Evolutionary conservation across 1,140 invertebrate genomes (phyloP).

Genomic region (Riptortus pedestris): DNA sequence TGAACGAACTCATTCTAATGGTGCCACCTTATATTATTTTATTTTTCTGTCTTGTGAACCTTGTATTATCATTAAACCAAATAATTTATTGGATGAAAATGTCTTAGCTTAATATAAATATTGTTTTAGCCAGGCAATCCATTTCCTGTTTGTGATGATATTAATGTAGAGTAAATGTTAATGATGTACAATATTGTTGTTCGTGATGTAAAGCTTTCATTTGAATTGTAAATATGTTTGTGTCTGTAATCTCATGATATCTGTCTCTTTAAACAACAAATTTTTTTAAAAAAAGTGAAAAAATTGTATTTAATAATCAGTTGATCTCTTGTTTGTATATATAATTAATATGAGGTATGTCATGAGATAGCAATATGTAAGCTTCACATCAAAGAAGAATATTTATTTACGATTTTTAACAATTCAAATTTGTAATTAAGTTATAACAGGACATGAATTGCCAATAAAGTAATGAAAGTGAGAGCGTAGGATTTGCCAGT

Average conservation of each 20-base stretch:
- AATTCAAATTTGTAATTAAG: neutral
- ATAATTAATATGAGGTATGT: constrained; percentile 26
- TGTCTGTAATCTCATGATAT: constrained; percentile 30
- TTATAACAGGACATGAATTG: neutral
- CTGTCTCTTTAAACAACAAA: constrained; percentile 25
- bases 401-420: neutral
- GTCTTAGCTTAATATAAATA: neutral
- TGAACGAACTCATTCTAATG: constrained; percentile 32
- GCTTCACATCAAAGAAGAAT: neutral
- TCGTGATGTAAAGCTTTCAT: constrained; percentile 32
- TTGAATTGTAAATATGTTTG: no score
- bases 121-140: neutral
- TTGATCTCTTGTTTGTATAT: constrained; percentile 23
- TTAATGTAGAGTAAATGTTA: neutral
- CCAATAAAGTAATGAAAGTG: neutral
- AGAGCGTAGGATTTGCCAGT: neutral
- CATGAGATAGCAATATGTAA: constrained; percentile 4
- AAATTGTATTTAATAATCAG: constrained; percentile 10
- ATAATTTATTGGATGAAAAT: constrained; percentile 51
- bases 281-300: constrained; percentile 25
- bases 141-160: neutral
- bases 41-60: constrained; percentile 5
- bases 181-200: constrained; percentile 31
- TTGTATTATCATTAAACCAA: constrained; percentile 42
- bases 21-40: constrained; percentile 37